Evolutionary conservation across 2,888 invertebrate genomes (phyloP).

Genomic region (Hemicrepidius hirtus): DNA sequence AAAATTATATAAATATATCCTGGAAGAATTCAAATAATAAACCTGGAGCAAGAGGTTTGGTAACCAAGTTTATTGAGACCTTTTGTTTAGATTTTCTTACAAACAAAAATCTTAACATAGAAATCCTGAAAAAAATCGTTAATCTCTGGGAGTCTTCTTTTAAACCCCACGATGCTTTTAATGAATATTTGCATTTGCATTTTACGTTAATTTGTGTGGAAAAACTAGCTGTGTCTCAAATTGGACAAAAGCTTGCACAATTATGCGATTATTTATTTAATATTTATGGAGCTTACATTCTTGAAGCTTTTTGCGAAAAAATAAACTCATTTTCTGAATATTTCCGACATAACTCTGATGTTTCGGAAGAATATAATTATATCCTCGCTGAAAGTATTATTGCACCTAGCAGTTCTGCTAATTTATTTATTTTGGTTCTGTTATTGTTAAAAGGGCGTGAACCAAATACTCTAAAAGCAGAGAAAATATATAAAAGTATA

Average conservation of each 20-base stretch:
- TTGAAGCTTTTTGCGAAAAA: conserved; percentile 22
- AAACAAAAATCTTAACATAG: background rate
- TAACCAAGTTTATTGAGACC: conserved; percentile 31
- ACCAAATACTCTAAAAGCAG: background rate
- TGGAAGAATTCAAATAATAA: conserved; percentile 1
- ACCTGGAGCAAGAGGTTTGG: conserved; percentile 8
- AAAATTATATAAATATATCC: conserved; percentile 6
- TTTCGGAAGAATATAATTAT: background rate
- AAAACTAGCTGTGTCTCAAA: background rate
- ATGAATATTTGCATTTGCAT: conserved; percentile 41
- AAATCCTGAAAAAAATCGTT: conserved; percentile 24
- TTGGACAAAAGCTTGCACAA: conserved; percentile 8
- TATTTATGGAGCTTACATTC: conserved; percentile 21
- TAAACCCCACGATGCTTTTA: conserved; percentile 29
- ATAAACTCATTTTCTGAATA: conserved; percentile 18
- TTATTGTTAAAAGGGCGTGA: conserved; percentile 23
- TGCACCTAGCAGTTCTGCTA: background rate
- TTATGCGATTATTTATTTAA: conserved; percentile 18
- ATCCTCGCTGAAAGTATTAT: conserved; percentile 22
- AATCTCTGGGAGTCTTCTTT: conserved; percentile 30
- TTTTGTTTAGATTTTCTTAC: conserved; percentile 36
- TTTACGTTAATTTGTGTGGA: conserved; percentile 28
- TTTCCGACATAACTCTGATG: conserved; percentile 7
- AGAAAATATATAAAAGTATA: conserved; percentile 23
- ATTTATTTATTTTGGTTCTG: conserved; percentile 24